A percentile compares a stretch with the other conserved stretches of the same genome.
Conservation (phyloP, 2,113 vertebrate genomes). For the Brachypodius melanocephalos region DNA sequence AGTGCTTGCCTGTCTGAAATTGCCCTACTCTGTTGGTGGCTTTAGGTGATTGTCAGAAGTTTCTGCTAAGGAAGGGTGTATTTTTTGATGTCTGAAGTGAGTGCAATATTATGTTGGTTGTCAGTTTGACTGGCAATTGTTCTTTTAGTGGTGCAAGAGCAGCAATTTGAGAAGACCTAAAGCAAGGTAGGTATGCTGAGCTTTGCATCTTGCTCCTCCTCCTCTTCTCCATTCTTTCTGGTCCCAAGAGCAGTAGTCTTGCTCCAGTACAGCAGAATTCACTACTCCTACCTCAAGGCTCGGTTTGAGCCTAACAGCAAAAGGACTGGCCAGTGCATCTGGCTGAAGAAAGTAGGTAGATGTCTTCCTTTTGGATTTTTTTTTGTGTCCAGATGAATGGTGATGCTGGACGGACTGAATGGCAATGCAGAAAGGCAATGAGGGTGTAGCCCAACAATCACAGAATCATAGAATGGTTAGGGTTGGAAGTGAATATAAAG, state of each 20-base stretch:
- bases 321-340: background rate
- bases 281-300: fast-evolving
- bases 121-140: background rate
- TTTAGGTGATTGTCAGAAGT: background rate
- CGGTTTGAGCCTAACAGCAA: background rate
- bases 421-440: background rate
- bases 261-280: background rate
- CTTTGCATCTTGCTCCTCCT: background rate
- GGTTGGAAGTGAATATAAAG: background rate
- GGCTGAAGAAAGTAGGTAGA: background rate
- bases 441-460: background rate
- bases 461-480: background rate
- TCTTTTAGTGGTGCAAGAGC: background rate
- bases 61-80: background rate
- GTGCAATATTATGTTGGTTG: background rate
- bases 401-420: background rate
- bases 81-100: background rate
- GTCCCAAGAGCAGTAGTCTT: background rate
- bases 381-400: background rate
- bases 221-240: background rate
- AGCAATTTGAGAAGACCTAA: background rate
- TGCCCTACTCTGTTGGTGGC: background rate
- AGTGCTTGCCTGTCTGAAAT: background rate
- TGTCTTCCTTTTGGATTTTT: background rate
- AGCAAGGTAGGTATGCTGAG: background rate